These are phyloP conservation scores for Littorina saxatilis DNA, from an alignment of 1,140 invertebrate genomes.

Conservation along the genomic window DNA sequence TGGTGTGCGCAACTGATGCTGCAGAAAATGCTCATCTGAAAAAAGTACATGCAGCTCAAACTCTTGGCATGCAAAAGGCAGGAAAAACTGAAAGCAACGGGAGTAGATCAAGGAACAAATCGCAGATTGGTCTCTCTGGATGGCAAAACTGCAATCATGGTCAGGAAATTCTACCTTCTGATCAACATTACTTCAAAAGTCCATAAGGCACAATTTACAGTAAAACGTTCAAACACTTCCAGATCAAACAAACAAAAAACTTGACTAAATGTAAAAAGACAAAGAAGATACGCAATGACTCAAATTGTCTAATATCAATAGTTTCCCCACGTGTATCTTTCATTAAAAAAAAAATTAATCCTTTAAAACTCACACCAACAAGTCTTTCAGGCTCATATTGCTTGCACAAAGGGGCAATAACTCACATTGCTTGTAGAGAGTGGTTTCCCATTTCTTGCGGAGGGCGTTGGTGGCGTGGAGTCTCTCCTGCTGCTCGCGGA, in stretches of 20 bases:
- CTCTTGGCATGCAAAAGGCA: no score
- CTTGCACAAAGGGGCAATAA: background rate
- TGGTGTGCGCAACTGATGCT: background rate
- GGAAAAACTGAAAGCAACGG: no score
- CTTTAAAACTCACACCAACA: background rate
- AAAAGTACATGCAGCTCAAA: background rate
- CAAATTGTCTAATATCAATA: no score
- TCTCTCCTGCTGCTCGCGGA: constrained; percentile 39
- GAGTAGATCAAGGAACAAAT: background rate
- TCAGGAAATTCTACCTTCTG: no score
- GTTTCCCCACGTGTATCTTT: no score
- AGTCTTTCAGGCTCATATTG: background rate
- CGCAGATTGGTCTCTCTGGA: background rate
- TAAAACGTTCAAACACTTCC: no score
- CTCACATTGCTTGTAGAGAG: constrained; percentile 47
- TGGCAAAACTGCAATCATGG: no score
- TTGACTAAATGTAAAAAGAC: background rate
- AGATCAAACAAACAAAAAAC: no score
- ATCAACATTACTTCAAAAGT: no score
- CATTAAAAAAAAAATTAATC: no score
- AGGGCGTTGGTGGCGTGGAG: constrained; percentile 35
- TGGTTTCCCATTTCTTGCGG: constrained; percentile 38
- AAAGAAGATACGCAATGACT: background rate
- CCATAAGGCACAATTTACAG: no score
- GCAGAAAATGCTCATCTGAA: constrained; percentile 34